Conservation (phyloP, 2,797 vertebrate genomes). For the Poeciliopsis gracilis region DNA sequence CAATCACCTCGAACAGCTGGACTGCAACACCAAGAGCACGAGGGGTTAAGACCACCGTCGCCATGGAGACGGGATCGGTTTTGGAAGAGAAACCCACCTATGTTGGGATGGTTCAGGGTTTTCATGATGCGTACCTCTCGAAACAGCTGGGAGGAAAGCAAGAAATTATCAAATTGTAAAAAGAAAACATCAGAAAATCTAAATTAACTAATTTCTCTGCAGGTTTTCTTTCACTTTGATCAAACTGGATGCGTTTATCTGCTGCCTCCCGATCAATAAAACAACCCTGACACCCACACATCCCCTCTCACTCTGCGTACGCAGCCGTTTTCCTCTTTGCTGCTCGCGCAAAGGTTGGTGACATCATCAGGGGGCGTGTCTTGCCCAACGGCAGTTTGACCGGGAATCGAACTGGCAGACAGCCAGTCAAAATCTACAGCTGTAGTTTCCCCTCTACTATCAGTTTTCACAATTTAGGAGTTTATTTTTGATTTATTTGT, state of each 20-base stretch:
- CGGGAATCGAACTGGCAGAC: neutral
- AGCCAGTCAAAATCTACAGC: neutral
- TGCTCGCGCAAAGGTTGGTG: neutral
- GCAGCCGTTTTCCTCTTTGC: neutral
- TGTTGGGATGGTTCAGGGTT: conserved; percentile 93
- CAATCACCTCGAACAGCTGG: conserved; percentile 93
- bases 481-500: neutral
- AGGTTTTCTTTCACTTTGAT: neutral
- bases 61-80: neutral
- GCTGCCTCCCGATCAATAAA: neutral
- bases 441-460: neutral
- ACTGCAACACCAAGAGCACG: conserved; percentile 74
- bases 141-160: conserved; percentile 80
- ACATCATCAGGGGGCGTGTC: neutral
- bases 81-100: conserved; percentile 80
- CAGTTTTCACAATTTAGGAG: neutral
- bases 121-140: conserved; percentile 97
- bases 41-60: conserved; percentile 8
- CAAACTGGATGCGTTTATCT: neutral
- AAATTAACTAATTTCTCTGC: neutral
- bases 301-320: neutral
- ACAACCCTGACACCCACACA: neutral
- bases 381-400: neutral
- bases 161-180: no score
- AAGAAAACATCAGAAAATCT: neutral